These are phyloP conservation scores for Charadrius vociferus DNA, from an alignment of 2,113 vertebrate species.

Conservation along the genomic window DNA sequence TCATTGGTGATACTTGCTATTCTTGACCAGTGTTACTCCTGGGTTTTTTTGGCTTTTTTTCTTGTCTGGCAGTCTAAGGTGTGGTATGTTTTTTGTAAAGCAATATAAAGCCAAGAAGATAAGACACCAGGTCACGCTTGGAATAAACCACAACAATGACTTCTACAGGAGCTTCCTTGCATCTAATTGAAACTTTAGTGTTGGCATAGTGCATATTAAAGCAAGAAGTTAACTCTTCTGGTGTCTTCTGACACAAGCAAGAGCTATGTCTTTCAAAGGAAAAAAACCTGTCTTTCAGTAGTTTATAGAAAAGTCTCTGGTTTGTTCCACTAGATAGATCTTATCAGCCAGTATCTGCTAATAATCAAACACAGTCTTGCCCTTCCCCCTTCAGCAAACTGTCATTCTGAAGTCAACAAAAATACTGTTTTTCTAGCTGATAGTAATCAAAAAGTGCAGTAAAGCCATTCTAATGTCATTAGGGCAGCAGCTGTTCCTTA, in stretches of 20 bases:
- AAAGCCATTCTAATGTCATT: conserved; percentile 54
- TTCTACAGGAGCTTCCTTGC: neutral
- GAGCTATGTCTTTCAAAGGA: neutral
- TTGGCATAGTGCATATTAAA: neutral
- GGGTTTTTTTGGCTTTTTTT: neutral
- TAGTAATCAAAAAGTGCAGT: conserved; percentile 41
- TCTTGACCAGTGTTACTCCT: neutral
- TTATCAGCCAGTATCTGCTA: neutral
- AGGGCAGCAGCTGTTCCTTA: conserved; percentile 55
- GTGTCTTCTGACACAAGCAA: neutral
- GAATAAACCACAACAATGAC: neutral
- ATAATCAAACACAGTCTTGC: neutral
- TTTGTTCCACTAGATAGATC: neutral
- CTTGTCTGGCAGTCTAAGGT: neutral
- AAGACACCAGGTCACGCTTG: neutral
- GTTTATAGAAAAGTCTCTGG: neutral
- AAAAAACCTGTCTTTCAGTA: neutral
- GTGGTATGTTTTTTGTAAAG: neutral
- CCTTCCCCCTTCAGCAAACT: neutral
- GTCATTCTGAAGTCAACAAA: conserved; percentile 1
- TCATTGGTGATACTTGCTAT: neutral
- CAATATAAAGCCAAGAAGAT: neutral
- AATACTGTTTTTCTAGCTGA: conserved; percentile 17
- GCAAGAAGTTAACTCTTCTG: neutral
- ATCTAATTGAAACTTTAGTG: neutral